Evolutionary conservation across 1,140 invertebrate species (phyloP), one percentile per base, ranked within the genome.

Genomic region (Heliconius congener): DNA sequence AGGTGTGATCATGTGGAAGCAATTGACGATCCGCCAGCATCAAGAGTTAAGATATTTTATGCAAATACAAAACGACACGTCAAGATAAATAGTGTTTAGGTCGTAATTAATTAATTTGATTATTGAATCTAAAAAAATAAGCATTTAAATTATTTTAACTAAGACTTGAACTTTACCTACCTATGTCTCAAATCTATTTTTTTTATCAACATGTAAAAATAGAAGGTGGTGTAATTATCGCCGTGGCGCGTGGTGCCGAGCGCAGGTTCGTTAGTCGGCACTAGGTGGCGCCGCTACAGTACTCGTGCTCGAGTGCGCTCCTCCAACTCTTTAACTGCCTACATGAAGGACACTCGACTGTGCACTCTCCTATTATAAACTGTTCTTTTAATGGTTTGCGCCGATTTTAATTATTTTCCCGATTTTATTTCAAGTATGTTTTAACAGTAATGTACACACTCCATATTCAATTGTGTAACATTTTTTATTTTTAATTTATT

Each of bases 261-360:
- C 76, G 82, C 81, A 75, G 88, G 88, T 89, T 93, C 91, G 92
- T 93, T 93, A 93, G 92, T 85, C 84, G 85, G 85, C 88, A 86
- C 85, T 88, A 92, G 90, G 89, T 90, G 91, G 85, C 90, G 88
- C 88, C 86, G 86, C 88, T 87, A 87, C 88, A 88, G 89, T 89
- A 92, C 92, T 93, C 89, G 91, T 91, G 88, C 89, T 92, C 90
- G 84, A 94, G 93, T 83, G 91, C 88, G 88, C 91, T 89, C 88
- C 90, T 93, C 91, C 93, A 93, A 94, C 93, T 93, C 93, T 94
- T 93, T 94, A 94, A 94, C 93, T 94, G 91, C 93, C 93, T 94
- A 94, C 91, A 94, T 92, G 93, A 91, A 94, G 93, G 88, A 93
- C 89, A 86, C 93, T 94, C 84, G 82, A 93, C 89, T 77, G 84